Base-by-base conservation (phyloP, 1,140 invertebrate species). In the Polypedilum vanderplanki region DNA sequence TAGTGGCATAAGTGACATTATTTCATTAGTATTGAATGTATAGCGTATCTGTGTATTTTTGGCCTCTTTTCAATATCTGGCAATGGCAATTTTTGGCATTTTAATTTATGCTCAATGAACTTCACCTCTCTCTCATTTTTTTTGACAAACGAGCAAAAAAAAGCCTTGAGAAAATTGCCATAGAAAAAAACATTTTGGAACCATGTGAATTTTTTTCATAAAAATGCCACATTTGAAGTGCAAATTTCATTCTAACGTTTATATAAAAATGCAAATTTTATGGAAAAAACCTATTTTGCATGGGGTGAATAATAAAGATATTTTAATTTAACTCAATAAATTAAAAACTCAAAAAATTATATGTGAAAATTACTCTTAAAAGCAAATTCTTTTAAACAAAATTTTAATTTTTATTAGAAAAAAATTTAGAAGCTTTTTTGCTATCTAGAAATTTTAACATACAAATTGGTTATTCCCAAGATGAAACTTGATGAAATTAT, bases 241-340 rank as follows among this genome's bases (percentile, higher is more conserved):
- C 1, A 67, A 22, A 8, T n/a, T 18, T 18, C 64, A 17, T 67
- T 67, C 1, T 20, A 70, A 70, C 4, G 65, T n/a, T n/a, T n/a
- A n/a, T n/a, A n/a, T 70, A 18, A 18, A 18, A 57, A 57, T 57
- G 46, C 12, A 20, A 10, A 9, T 70, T 70, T 70, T 70, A 70
- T 70, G 65, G 65, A 22, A 70, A 57, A 70, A 70, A 70, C 65
- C 85, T 85, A 86, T 86, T 86, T 86, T 86, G 85, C 85, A 86
- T 86, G 85, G 81, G 80, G 85, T 85, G 82, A 82, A 81, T 79
- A 73, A 78, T 74, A 70, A 75, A 70, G 74, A 77, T 76, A 76
- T 77, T 77, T 77, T 76, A 78, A 77, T 78, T 67, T 75, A 75
- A 18, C 17, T 70, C 46, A 57, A n/a, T 57, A 57, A 57, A 57